phyloP scores from a whole-genome alignment of 2,113 vertebrate genomes.

The Numida meleagris region DNA sequence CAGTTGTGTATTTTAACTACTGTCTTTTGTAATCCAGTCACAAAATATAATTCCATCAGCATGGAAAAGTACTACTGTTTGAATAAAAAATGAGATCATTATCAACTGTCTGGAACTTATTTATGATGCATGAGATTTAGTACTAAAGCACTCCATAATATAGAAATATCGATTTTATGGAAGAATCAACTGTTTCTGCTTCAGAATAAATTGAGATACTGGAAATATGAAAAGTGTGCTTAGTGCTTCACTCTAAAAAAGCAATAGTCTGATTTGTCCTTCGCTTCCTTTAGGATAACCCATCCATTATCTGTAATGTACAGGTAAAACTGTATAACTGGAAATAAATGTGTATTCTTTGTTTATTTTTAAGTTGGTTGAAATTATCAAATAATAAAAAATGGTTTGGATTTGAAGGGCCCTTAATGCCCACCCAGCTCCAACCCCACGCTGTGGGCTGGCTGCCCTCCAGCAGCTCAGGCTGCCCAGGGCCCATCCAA shows the following conservation, averaged over 20 bases:
- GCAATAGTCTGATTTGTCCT: not conserved
- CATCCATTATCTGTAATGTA: not conserved
- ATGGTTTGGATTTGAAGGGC: not conserved
- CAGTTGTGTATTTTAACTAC: constrained; percentile 25
- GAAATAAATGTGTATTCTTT: not conserved
- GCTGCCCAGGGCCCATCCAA: not conserved
- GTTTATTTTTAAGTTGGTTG: not conserved
- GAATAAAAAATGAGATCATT: constrained; percentile 57
- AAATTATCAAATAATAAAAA: not conserved
- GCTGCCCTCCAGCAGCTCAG: not conserved
- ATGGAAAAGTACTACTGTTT: not conserved
- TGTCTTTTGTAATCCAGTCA: constrained; percentile 12
- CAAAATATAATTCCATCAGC: constrained; percentile 32
- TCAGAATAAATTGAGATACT: not conserved
- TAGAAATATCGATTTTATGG: not conserved
- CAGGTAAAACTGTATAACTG: not conserved
- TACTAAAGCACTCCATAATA: constrained; percentile 33
- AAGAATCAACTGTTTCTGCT: not conserved
- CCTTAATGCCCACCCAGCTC: not conserved
- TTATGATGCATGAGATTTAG: constrained; percentile 49
- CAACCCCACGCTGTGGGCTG: not conserved
- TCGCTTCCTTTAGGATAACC: not conserved
- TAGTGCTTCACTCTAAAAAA: not conserved
- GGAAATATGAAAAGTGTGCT: not conserved
- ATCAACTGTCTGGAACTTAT: constrained; percentile 19